These are phyloP conservation scores for Anguilla japonica DNA, from an alignment of 2,113 vertebrate genomes.

Conservation along the genomic window DNA sequence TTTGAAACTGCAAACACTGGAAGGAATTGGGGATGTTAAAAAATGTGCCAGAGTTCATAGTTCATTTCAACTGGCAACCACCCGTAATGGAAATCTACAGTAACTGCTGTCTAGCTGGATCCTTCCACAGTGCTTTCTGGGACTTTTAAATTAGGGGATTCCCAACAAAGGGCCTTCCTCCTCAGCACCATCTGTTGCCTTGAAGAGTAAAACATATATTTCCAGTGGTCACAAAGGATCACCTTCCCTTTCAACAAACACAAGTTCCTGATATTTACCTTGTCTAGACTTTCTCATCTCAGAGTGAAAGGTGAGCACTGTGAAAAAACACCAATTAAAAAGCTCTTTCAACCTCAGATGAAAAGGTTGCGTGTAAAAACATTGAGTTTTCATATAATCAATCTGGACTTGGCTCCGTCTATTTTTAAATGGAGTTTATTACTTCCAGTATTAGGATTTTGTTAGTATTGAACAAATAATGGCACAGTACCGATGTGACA, in stretches of 20 bases:
- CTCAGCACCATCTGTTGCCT: conserved; percentile 4
- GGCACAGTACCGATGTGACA: neutral
- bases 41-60: neutral
- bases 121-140: neutral
- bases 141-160: neutral
- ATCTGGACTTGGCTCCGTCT: neutral
- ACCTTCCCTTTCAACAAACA: conserved; percentile 1
- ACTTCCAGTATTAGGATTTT: neutral
- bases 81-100: neutral
- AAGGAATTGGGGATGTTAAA: neutral
- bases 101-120: neutral
- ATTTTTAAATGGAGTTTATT: conserved; percentile 20
- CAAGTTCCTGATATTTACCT: conserved; percentile 16
- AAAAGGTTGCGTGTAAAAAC: conserved; percentile 57
- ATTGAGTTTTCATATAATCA: neutral
- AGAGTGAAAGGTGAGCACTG: conserved; percentile 45
- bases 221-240: conserved; percentile 17
- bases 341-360: conserved; percentile 48
- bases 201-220: conserved; percentile 11
- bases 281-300: conserved; percentile 41
- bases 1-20: neutral
- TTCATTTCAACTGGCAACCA: conserved; percentile 3
- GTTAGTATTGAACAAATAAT: neutral
- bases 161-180: conserved; percentile 2
- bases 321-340: conserved; percentile 43